Base-by-base conservation (phyloP, 2,797 vertebrate genomes). In the Chaunax sp. region DNA sequence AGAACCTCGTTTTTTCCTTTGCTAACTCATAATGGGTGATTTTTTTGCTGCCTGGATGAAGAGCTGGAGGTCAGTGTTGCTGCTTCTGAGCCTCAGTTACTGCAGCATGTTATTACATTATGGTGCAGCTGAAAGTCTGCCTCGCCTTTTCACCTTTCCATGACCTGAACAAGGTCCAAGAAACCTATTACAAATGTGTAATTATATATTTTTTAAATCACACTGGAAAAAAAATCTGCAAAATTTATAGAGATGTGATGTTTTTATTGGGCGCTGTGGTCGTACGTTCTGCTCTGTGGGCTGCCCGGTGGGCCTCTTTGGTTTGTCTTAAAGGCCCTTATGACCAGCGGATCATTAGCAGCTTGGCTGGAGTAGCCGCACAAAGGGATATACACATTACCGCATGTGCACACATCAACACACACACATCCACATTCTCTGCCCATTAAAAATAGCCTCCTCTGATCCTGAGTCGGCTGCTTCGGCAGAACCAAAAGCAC, bases 341-440 rank as follows among this genome's bases (percentile, higher is more conserved):
- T 74, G 78, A 5, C 75, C 58, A 7, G 56, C 28, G 63, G 72
- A 80, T 87, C 75, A 78, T 85, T 82, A 85, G 75, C 68, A 74
- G 65, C 64, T 61, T 54, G 74, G 69, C 72, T 51, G 30, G 59
- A 66, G 43, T 19, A 68, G 40, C 11, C 54, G 10, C 25, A 37
- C 10, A 61, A 20, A 57, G 26, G 28, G 9, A 61, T 25, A 57
- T 13, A 49, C 46, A 77, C 54, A 52, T 43, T 18, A 22, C 19
- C 61, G 54, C 13, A 9, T 56, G 69, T 12, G n/a, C 60, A 61
- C 38, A 71, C 58, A 2, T 18, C 14, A 15, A 68, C 30, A 15
- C 9, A 33, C 47, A 68, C 73, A 75, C 67, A 28, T 63, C 22
- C 43, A 72, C 62, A 72, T 68, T 77, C 72, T 58, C 68, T 68